phyloP scores from a whole-genome alignment of 2,888 invertebrate genomes.

The Bursaphelenchus okinawaensis region DNA sequence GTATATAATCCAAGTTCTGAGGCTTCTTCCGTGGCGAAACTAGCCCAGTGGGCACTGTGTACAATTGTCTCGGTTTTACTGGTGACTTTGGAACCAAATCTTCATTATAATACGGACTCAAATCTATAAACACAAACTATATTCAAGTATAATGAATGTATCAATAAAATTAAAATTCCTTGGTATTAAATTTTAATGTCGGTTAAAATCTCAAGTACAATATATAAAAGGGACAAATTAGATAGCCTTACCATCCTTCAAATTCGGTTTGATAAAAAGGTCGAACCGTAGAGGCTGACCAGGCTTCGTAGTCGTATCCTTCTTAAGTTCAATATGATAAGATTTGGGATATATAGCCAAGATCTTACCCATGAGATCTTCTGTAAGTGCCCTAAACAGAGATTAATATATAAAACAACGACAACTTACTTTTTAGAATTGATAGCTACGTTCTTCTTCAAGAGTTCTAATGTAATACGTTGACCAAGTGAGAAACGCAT shows the following conservation, averaged over 20 bases:
- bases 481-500: neutral
- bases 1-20: neutral
- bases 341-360: neutral
- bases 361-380: neutral
- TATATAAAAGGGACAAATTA: too few relatives aligned
- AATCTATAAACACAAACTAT: too few relatives aligned
- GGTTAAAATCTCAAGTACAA: too few relatives aligned
- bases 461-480: neutral
- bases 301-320: neutral
- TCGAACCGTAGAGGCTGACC: neutral
- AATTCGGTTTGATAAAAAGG: neutral
- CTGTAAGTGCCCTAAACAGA: neutral
- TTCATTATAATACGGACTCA: neutral
- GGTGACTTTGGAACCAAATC: neutral
- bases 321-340: neutral
- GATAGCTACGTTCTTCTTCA: neutral
- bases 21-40: neutral
- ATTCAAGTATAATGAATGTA: too few relatives aligned
- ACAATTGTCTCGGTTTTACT: neutral
- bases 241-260: neutral
- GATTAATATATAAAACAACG: neutral
- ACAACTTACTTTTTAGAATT: neutral
- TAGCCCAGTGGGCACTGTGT: neutral
- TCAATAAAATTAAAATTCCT: too few relatives aligned
- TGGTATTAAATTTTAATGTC: too few relatives aligned